Base-by-base conservation (phyloP, 2,888 invertebrate genomes). In the Branchellion lobata region DNA sequence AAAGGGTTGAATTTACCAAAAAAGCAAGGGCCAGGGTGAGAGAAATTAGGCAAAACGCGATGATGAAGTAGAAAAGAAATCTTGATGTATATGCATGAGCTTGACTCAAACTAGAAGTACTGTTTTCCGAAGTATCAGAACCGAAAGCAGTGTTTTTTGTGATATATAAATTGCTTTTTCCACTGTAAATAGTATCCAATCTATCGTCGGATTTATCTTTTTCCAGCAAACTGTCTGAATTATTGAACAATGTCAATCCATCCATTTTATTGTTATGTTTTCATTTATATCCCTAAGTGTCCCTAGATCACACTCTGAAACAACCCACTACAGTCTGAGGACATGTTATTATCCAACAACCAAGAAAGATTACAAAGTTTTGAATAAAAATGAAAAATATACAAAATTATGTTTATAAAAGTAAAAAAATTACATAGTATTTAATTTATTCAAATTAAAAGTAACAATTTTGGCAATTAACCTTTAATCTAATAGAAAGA, bases 11-110 rank as follows among this genome's bases (percentile, higher is more conserved):
- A n/a, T n/a, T 31, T n/a, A 77, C 77, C 33, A 77, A 24, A 34
- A 77, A 77, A n/a, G 61, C 77, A 18, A 77, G 27, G 61, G 77
- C 77, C 34, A 77, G 40, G 14, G 57, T 57, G 33, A 77, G 53
- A n/a, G 77, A 77, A 29, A 77, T 77, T 27, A 77, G 47, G 33
- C 77, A 77, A 34, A 77, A 77, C 8, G 77, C 77, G 14, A 77
- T 77, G 34, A 77, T 77, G 61, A 77, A 77, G 24, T 77, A 77
- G 65, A 77, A 57, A n/a, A 77, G 40, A 33, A 77, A 77, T n/a
- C 57, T 61, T 0, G 77, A 77, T 21, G 77, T 27, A 24, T 75
- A 75, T 27, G 40, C 47, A 53, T 75, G 40, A 0, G 53, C 51
- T 0, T 40, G 75, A 31, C 51, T 40, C 29, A 51, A 18, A 47